These are phyloP conservation scores for Micronisus gabar DNA, from an alignment of 2,113 vertebrate genomes.

Conservation along the genomic window DNA sequence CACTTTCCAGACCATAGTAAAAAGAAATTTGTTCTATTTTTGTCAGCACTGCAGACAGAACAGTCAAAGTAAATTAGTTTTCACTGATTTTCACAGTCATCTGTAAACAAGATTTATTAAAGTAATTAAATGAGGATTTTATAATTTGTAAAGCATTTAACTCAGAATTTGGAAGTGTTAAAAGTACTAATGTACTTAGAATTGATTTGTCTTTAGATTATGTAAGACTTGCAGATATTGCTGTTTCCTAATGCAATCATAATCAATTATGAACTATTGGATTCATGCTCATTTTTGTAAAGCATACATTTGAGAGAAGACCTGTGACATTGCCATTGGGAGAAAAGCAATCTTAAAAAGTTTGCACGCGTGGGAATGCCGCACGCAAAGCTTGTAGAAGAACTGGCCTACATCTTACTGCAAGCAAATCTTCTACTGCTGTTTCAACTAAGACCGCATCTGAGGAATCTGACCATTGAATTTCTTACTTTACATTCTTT, in stretches of 20 bases:
- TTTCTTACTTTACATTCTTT: not conserved
- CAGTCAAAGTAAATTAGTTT: constrained; percentile 70
- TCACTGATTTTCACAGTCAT: constrained; percentile 66
- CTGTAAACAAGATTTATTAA: constrained; percentile 77
- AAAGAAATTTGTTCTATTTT: constrained; percentile 60
- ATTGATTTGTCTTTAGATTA: constrained; percentile 56
- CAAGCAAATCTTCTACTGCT: not conserved
- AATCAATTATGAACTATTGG: constrained; percentile 3
- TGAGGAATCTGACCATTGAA: not conserved
- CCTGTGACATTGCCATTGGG: not conserved
- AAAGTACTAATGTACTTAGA: constrained; percentile 69
- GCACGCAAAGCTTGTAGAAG: accelerated
- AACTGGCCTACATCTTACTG: not conserved
- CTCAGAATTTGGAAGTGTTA: constrained; percentile 66
- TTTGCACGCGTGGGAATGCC: accelerated
- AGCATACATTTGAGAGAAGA: not conserved
- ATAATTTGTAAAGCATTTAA: constrained; percentile 71
- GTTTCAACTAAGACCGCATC: not conserved
- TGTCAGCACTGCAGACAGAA: constrained; percentile 51
- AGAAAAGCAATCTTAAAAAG: not conserved
- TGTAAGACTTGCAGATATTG: constrained; percentile 3
- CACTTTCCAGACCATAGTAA: constrained; percentile 52
- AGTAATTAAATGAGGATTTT: constrained; percentile 74
- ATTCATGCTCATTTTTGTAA: not conserved
- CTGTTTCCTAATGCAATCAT: constrained; percentile 61